phyloP scores from a whole-genome alignment of 1,140 invertebrate species.

The Dinoponera quadriceps region DNA sequence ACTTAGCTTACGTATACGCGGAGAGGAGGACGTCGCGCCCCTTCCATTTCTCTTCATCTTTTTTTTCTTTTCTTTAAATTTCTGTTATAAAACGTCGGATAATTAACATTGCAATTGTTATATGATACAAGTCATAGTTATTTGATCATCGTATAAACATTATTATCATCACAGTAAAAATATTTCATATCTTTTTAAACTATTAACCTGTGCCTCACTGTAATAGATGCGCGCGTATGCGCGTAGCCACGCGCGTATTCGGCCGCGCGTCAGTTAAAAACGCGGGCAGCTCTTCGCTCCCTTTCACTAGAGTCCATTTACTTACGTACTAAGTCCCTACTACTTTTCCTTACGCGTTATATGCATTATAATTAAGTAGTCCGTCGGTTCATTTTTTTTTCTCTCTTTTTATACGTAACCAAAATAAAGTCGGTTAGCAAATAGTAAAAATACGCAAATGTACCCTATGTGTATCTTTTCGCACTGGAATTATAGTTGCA shows the following conservation, averaged over 20 bases:
- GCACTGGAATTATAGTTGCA: slow-evolving; percentile 75
- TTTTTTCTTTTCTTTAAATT: slow-evolving; percentile 58
- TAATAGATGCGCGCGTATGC: slow-evolving; percentile 61
- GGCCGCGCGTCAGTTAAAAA: slow-evolving; percentile 47
- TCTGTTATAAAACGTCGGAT: slow-evolving; percentile 76
- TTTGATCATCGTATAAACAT: slow-evolving; percentile 85
- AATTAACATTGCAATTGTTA: slow-evolving; percentile 75
- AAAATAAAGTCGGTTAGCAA: slow-evolving; percentile 79
- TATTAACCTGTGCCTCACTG: slow-evolving; percentile 75
- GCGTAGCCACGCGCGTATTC: slow-evolving; percentile 44
- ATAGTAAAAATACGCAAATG: slow-evolving; percentile 80
- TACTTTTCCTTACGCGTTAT: slow-evolving; percentile 56
- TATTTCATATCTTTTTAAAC: slow-evolving; percentile 82
- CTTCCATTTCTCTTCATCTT: slow-evolving; percentile 13
- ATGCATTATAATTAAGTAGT: slow-evolving; percentile 79
- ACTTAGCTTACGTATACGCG: slow-evolving; percentile 70
- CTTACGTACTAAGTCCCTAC: slow-evolving; percentile 65
- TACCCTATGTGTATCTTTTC: slow-evolving; percentile 72
- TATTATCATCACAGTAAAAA: slow-evolving; percentile 87
- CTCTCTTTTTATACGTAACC: slow-evolving; percentile 71
- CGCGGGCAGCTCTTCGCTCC: slow-evolving; percentile 63
- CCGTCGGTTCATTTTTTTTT: slow-evolving; percentile 71
- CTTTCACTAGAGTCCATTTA: slow-evolving; percentile 75
- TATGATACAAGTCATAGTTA: slow-evolving; percentile 81
- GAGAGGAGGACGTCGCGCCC: slow-evolving; percentile 53